A percentile compares a stretch with the other conserved stretches of the same genome.
Conservation (phyloP, 2,797 vertebrate genomes). For the Acanthiza pusilla region DNA sequence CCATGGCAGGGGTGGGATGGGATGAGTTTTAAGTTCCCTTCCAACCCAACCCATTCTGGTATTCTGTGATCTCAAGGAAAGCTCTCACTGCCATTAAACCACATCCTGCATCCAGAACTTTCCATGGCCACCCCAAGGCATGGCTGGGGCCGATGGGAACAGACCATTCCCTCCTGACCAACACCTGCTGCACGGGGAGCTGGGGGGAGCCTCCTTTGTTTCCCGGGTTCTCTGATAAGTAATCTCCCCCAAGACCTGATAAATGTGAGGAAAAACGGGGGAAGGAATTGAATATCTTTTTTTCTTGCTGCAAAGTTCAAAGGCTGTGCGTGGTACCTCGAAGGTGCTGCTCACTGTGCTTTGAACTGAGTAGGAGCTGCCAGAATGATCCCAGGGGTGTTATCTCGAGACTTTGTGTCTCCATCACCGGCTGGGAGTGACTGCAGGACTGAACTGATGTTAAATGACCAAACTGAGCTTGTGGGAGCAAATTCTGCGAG, state of each 20-base stretch:
- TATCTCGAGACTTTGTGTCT: not conserved
- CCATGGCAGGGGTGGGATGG: accelerated
- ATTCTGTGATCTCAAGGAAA: not conserved
- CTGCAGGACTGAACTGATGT: not conserved
- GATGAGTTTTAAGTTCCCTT: accelerated
- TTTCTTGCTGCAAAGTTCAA: not conserved
- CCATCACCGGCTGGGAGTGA: not conserved
- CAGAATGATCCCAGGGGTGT: not conserved
- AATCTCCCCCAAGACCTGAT: not conserved
- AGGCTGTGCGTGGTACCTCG: not conserved
- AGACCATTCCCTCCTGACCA: not conserved
- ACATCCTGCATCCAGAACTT: not conserved
- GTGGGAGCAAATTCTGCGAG: not conserved
- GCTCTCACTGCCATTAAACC: not conserved
- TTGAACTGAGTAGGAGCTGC: not conserved
- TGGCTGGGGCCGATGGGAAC: not conserved
- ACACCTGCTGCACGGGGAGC: not conserved
- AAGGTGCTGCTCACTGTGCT: not conserved
- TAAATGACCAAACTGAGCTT: not conserved
- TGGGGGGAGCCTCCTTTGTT: not conserved
- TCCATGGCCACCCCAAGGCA: not conserved
- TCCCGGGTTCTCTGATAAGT: not conserved
- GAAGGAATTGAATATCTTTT: not conserved
- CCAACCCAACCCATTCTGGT: not conserved
- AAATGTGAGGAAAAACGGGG: not conserved